Evolutionary conservation across 1,140 invertebrate genomes (phyloP).

Genomic region (Drosophila willistoni): DNA sequence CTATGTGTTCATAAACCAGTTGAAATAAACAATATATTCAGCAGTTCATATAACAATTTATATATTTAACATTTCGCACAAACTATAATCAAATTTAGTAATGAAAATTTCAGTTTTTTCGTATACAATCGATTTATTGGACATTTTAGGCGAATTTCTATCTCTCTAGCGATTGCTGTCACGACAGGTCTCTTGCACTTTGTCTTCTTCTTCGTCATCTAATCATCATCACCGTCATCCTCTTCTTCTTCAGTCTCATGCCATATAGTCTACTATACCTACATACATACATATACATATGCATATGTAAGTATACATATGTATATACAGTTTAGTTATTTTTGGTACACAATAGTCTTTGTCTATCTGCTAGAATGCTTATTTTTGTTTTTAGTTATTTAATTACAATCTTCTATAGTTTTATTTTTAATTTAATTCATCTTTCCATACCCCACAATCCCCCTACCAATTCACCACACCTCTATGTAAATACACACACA

Average conservation of each 20-base stretch:
- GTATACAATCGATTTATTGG: constrained; percentile 35
- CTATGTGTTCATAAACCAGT: neutral
- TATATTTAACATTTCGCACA: neutral
- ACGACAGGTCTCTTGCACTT: neutral
- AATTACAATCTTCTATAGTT: constrained; percentile 67
- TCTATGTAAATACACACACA: neutral
- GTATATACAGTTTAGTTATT: constrained; percentile 37
- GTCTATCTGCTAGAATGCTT: constrained; percentile 45
- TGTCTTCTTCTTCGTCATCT: constrained; percentile 12
- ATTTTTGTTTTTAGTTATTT: constrained; percentile 72
- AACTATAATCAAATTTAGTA: neutral
- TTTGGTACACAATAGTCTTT: constrained; percentile 65
- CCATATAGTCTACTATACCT: constrained; percentile 13
- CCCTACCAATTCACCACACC: constrained; percentile 26
- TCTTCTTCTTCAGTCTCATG: constrained; percentile 24
- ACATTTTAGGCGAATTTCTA: constrained; percentile 38
- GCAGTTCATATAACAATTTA: neutral
- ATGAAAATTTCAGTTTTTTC: constrained; percentile 44
- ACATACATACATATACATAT: neutral
- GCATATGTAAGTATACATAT: neutral
- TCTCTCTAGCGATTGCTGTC: neutral
- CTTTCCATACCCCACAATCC: constrained; percentile 30
- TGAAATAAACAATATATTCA: neutral
- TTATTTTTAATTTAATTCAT: constrained; percentile 78
- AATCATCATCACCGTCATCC: constrained; percentile 24